Percentiles rank a stretch among this genome's conserved stretches.
phyloP scores from a whole-genome alignment of 2,797 vertebrate species.

The Cuculus canorus region DNA sequence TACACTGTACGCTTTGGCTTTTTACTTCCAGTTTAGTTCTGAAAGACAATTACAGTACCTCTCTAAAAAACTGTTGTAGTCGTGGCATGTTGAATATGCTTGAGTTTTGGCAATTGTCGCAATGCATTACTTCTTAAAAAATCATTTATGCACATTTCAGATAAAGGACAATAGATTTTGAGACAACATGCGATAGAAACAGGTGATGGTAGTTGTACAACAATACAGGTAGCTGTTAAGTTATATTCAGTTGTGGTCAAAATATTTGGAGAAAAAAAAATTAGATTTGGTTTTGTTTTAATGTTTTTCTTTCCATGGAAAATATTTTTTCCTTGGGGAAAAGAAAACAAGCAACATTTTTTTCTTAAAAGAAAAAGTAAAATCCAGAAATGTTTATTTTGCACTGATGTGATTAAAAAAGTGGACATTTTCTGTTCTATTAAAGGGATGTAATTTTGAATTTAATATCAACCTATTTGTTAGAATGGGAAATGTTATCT shows the following conservation, averaged over 20 bases:
- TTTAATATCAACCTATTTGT: neutral
- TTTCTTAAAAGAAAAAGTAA: neutral
- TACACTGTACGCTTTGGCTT: conserved; percentile 2
- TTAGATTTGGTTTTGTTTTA: neutral
- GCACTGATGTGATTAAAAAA: neutral
- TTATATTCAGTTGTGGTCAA: neutral
- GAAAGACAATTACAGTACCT: conserved; percentile 9
- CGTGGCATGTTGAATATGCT: neutral
- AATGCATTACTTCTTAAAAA: neutral
- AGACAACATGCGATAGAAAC: neutral
- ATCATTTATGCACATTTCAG: neutral
- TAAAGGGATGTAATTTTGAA: neutral
- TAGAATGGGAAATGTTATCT: neutral
- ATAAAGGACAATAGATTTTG: conserved; percentile 2
- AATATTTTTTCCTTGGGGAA: neutral
- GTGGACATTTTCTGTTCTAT: neutral
- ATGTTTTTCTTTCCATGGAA: neutral
- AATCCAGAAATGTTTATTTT: neutral
- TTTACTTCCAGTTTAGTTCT: conserved; percentile 53
- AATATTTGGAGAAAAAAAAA: neutral
- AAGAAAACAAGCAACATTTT: neutral
- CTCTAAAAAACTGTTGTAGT: neutral
- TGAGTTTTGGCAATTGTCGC: neutral
- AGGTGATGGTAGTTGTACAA: neutral
- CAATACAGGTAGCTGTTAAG: neutral